These are phyloP conservation scores for Apteryx owenii DNA, from an alignment of 2,113 vertebrate genomes.

Conservation along the genomic window DNA sequence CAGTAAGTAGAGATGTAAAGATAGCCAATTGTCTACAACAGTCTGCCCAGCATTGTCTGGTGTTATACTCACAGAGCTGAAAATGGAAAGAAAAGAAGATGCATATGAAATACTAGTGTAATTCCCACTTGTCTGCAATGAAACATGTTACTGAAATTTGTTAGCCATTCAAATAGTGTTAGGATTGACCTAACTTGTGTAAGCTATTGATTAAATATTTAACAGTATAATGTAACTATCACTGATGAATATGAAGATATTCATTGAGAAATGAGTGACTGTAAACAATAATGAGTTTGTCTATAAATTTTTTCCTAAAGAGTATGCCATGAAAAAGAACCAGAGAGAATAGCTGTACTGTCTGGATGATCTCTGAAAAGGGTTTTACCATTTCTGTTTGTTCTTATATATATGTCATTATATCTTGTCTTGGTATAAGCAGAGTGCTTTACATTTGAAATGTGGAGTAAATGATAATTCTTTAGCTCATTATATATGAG, in stretches of 20 bases:
- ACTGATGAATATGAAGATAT: not conserved
- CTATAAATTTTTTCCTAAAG: not conserved
- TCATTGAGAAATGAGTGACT: not conserved
- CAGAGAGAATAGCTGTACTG: not conserved
- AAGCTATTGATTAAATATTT: not conserved
- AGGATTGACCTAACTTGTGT: not conserved
- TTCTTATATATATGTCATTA: not conserved
- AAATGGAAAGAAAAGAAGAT: not conserved
- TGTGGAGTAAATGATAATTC: not conserved
- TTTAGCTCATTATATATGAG: not conserved
- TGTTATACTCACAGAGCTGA: not conserved
- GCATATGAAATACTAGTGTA: not conserved
- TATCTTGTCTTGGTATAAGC: not conserved
- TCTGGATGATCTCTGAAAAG: not conserved
- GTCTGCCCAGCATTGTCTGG: not conserved
- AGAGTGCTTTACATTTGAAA: not conserved
- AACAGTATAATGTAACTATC: not conserved
- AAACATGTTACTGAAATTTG: not conserved
- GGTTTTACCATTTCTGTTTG: not conserved
- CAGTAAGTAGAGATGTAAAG: not conserved
- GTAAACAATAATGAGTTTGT: not conserved
- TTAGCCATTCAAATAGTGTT: not conserved
- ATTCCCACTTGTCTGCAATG: not conserved
- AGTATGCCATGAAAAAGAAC: not conserved
- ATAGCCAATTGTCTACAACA: not conserved